Evolutionary conservation across 2,113 vertebrate genomes (phyloP).

Genomic region (Mugil cephalus): DNA sequence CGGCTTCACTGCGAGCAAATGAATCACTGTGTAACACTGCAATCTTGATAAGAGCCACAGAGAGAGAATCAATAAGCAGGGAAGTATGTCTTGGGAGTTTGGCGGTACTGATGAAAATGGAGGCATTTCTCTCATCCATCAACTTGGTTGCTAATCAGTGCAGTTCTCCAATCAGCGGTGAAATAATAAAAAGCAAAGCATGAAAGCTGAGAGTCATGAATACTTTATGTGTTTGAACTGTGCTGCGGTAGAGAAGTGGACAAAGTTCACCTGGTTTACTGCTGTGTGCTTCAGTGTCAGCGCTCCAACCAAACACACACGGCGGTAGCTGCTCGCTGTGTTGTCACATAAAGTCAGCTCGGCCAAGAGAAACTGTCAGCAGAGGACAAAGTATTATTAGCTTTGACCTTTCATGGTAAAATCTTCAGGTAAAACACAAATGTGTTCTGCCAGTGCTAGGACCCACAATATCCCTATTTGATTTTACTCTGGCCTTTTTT

Average conservation of each 20-base stretch:
- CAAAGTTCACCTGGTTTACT: conserved; percentile 26
- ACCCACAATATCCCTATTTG: neutral
- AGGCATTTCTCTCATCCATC: conserved; percentile 72
- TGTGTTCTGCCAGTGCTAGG: conserved; percentile 25
- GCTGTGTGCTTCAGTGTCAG: conserved; percentile 16
- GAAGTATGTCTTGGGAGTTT: conserved; percentile 68
- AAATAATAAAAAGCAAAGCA: conserved; percentile 27
- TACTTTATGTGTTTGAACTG: conserved; percentile 37
- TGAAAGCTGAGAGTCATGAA: conserved; percentile 44
- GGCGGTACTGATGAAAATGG: conserved; percentile 72
- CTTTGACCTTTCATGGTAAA: conserved; percentile 56
- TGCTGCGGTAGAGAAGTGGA: conserved; percentile 24
- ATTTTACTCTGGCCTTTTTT: conserved; percentile 12
- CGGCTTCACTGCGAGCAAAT: conserved; percentile 71
- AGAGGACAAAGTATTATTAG: conserved; percentile 51
- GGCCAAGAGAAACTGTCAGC: conserved; percentile 37
- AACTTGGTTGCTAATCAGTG: conserved; percentile 61
- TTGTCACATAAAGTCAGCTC: conserved; percentile 48
- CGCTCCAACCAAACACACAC: neutral
- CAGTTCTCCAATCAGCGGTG: conserved; percentile 64
- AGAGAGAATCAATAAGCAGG: conserved; percentile 76
- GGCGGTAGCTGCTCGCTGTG: conserved; percentile 17
- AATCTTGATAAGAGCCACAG: conserved; percentile 83
- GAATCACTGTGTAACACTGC: conserved; percentile 72
- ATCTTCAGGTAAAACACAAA: conserved; percentile 41